Evolutionary conservation across 2,797 vertebrate genomes (phyloP).

Genomic region (Amniataba percoides): DNA sequence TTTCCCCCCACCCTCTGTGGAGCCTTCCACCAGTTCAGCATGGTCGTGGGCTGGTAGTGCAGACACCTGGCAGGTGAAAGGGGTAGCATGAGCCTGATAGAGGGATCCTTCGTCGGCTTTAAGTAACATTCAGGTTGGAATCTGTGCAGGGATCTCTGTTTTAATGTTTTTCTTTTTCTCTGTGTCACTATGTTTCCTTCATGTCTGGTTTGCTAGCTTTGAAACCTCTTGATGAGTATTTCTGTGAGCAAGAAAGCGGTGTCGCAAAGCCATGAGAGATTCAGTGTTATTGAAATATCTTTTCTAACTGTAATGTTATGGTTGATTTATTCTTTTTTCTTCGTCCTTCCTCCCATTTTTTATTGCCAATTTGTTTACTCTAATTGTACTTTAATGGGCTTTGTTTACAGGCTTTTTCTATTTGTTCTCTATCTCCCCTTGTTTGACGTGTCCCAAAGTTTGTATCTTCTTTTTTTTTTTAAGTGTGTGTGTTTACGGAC

Average conservation of each 20-base stretch:
- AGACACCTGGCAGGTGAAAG: conserved; percentile 40
- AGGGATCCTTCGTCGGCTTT: conserved; percentile 52
- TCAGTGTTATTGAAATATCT: conserved; percentile 36
- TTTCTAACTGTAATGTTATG: conserved; percentile 48
- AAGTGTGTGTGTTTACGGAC: conserved; percentile 59
- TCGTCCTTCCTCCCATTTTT: conserved; percentile 44
- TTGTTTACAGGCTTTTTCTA: conserved; percentile 54
- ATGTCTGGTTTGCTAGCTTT: conserved; percentile 51
- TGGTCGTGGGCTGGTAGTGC: conserved; percentile 30
- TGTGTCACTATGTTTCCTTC: conserved; percentile 32
- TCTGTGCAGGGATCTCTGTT: conserved; percentile 76
- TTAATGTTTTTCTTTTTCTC: conserved; percentile 9
- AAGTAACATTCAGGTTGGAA: conserved; percentile 70
- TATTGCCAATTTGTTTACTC: conserved; percentile 42
- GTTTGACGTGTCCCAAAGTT: conserved; percentile 51
- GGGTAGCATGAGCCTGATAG: conserved; percentile 32
- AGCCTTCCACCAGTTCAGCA: conserved; percentile 27
- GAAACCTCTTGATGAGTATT: conserved; percentile 20
- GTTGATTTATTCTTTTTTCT: conserved; percentile 38
- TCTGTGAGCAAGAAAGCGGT: conserved; percentile 32
- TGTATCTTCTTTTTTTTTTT: conserved; percentile 27
- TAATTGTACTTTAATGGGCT: conserved; percentile 45
- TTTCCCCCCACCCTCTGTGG: conserved; percentile 17
- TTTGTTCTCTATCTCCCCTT: conserved; percentile 5
- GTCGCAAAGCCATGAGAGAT: conserved; percentile 74